Evolutionary conservation across 2,797 vertebrate genomes (phyloP).

Genomic region (Petrocephalus sullivani): DNA sequence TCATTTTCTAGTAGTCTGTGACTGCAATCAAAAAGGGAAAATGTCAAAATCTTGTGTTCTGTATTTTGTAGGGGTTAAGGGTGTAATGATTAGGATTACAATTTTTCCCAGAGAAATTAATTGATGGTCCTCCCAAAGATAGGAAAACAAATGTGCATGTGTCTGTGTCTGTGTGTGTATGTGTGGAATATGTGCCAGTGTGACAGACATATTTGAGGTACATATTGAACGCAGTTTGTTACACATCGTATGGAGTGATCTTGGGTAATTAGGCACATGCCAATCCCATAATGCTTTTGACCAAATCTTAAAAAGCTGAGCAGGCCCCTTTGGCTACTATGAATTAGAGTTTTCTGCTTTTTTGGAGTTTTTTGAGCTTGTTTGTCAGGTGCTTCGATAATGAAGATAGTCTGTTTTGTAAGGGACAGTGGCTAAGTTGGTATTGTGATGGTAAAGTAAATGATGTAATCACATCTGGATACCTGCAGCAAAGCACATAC

Average conservation of each 20-base stretch:
- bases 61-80: too few relatives aligned
- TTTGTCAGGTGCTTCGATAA: neutral
- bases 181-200: too few relatives aligned
- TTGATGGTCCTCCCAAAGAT: too few relatives aligned
- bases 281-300: neutral
- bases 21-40: too few relatives aligned
- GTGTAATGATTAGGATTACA: too few relatives aligned
- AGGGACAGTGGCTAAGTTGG: neutral
- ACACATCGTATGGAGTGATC: neutral
- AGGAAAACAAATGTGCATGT: too few relatives aligned
- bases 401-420: neutral
- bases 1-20: too few relatives aligned
- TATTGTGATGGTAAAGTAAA: neutral
- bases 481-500: neutral
- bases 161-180: too few relatives aligned
- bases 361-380: too few relatives aligned
- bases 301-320: neutral
- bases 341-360: too few relatives aligned
- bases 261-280: neutral
- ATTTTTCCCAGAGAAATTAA: too few relatives aligned
- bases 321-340: neutral
- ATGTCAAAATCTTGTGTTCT: too few relatives aligned
- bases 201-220: neutral
- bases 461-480: neutral
- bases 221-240: neutral